Conservation (phyloP, 2,113 vertebrate species). For the Passerina amoena region DNA sequence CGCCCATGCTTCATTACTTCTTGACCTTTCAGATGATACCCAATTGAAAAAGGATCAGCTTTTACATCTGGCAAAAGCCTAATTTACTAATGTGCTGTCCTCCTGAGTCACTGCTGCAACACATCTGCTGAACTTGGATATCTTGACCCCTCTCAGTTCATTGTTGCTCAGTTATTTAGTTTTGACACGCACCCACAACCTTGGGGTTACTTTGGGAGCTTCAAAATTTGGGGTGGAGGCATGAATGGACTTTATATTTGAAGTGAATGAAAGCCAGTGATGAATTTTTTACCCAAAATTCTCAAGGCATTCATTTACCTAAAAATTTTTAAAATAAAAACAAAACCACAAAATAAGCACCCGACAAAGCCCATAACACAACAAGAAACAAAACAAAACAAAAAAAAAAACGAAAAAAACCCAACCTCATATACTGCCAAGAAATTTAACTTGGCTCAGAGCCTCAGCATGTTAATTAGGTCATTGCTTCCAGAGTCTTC, state of each 20-base stretch:
- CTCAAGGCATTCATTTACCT: not conserved
- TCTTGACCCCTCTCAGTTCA: constrained; percentile 43
- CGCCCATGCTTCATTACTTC: constrained; percentile 59
- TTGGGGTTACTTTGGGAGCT: not conserved
- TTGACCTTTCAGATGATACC: constrained; percentile 70
- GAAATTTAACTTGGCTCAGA: not conserved
- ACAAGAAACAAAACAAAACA: not conserved
- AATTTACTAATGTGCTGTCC: constrained; percentile 70
- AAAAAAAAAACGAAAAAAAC: too few relatives aligned
- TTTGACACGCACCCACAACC: not conserved
- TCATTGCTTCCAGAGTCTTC: not conserved
- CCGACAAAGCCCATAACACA: not conserved
- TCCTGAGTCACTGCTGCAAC: constrained; percentile 57
- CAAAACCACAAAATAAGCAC: not conserved
- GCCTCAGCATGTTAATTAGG: not conserved
- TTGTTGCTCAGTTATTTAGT: constrained; percentile 12
- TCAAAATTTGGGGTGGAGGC: not conserved
- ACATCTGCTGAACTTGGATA: constrained; percentile 26
- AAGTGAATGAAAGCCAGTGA: not conserved
- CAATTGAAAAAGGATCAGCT: constrained; percentile 71
- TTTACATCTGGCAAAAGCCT: constrained; percentile 68
- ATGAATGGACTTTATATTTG: not conserved
- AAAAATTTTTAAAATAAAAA: not conserved
- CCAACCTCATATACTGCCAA: not conserved
- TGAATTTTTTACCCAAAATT: not conserved